Percentiles rank a stretch among this genome's conserved stretches.
These are phyloP conservation scores for Magallana angulata DNA, from an alignment of 1,140 invertebrate species.

Conservation along the genomic window DNA sequence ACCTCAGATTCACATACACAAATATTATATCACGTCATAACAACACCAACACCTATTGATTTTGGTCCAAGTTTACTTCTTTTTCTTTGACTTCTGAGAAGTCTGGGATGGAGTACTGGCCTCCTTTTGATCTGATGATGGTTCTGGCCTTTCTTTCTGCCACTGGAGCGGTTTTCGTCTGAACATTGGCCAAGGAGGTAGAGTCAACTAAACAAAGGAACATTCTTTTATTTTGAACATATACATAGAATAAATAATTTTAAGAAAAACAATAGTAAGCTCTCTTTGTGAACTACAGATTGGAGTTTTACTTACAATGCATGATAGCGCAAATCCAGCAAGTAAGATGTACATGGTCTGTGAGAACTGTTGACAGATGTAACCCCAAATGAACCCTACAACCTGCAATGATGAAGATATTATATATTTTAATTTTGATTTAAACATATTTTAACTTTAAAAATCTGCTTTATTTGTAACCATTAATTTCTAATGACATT, in stretches of 20 bases:
- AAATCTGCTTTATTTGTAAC: too few species aligned
- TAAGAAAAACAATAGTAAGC: neutral
- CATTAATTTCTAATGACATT: neutral
- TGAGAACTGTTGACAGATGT: constrained; percentile 95
- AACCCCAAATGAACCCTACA: constrained; percentile 94
- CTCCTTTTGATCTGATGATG: constrained; percentile 54
- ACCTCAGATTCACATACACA: neutral
- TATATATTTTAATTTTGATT: neutral
- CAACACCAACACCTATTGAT: neutral
- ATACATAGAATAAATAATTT: neutral
- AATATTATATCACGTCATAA: neutral
- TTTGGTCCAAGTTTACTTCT: constrained; percentile 57
- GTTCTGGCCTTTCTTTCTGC: constrained; percentile 82
- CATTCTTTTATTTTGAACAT: too few species aligned
- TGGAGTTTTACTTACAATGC: constrained; percentile 84
- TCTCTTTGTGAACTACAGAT: neutral
- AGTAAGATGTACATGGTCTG: constrained; percentile 95
- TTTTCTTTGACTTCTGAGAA: constrained; percentile 73
- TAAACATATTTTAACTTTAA: too few species aligned
- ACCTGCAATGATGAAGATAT: constrained; percentile 80
- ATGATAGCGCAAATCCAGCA: constrained; percentile 92
- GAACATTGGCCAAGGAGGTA: constrained; percentile 97
- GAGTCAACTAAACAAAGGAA: constrained; percentile 83
- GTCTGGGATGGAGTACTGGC: constrained; percentile 33
- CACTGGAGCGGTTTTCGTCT: constrained; percentile 92